phyloP scores from a whole-genome alignment of 2,797 vertebrate genomes.

The Lepus oiostolus region DNA sequence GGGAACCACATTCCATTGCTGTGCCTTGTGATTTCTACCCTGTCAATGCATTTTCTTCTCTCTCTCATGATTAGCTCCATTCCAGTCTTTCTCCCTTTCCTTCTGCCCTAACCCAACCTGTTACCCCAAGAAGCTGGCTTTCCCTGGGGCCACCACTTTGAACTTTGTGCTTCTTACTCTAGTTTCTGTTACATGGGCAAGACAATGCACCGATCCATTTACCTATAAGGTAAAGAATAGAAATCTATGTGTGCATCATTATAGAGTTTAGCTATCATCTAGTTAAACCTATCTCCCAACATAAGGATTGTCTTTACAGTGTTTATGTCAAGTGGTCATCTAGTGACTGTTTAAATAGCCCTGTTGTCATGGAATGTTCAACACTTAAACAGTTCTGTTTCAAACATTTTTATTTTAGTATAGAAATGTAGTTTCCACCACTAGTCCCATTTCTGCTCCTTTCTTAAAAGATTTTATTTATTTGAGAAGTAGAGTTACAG shows the following conservation, averaged over 20 bases:
- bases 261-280: not conserved
- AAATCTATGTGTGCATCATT: not conserved
- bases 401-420: not conserved
- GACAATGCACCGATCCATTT: not conserved
- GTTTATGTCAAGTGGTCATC: not conserved
- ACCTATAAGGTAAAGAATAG: not conserved
- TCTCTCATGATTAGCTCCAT: not conserved
- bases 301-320: not conserved
- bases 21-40: not conserved
- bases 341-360: not conserved
- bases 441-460: not conserved
- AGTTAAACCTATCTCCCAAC: not conserved
- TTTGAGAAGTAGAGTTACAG: not conserved
- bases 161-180: conserved; percentile 43
- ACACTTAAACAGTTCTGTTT: not conserved
- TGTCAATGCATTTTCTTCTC: not conserved
- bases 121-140: conserved; percentile 41
- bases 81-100: not conserved
- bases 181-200: not conserved
- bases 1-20: conserved; percentile 50
- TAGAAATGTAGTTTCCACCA: not conserved
- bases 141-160: not conserved
- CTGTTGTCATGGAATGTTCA: not conserved
- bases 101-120: not conserved
- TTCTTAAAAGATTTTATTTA: no score